These are phyloP conservation scores for Chaetoderma sp. DNA, from an alignment of 2,888 invertebrate species.

Conservation along the genomic window DNA sequence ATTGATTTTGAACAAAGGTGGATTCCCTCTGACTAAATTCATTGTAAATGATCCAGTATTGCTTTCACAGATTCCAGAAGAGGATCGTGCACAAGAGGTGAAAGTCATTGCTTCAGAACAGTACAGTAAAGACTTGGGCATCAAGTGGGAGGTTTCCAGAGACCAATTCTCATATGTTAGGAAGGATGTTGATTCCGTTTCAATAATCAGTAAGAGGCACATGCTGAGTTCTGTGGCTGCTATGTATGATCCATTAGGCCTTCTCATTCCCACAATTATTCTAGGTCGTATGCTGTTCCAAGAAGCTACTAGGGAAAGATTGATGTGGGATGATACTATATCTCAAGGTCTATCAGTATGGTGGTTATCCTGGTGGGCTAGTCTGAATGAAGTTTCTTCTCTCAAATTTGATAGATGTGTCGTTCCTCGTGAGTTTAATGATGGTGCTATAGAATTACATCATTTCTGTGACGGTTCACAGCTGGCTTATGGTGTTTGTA, in stretches of 20 bases:
- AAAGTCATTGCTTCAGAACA: too few relatives aligned
- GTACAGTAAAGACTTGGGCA: too few relatives aligned
- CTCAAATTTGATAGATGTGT: neutral
- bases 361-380: neutral
- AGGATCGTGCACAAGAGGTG: neutral
- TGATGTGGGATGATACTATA: neutral
- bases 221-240: too few relatives aligned
- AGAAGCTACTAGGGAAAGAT: neutral
- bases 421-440: neutral
- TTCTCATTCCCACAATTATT: neutral
- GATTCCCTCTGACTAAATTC: constrained; percentile 5
- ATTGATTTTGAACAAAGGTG: neutral
- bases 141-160: too few relatives aligned
- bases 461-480: constrained; percentile 1
- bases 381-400: neutral
- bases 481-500: neutral
- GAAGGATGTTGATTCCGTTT: too few relatives aligned
- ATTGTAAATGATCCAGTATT: neutral
- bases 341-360: neutral
- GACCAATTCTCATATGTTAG: too few relatives aligned
- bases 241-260: constrained; percentile 5
- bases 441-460: neutral
- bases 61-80: neutral
- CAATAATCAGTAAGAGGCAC: too few relatives aligned
- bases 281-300: neutral